Base-by-base conservation (phyloP, 2,888 invertebrate species). In the Hypolimnas misippus region DNA sequence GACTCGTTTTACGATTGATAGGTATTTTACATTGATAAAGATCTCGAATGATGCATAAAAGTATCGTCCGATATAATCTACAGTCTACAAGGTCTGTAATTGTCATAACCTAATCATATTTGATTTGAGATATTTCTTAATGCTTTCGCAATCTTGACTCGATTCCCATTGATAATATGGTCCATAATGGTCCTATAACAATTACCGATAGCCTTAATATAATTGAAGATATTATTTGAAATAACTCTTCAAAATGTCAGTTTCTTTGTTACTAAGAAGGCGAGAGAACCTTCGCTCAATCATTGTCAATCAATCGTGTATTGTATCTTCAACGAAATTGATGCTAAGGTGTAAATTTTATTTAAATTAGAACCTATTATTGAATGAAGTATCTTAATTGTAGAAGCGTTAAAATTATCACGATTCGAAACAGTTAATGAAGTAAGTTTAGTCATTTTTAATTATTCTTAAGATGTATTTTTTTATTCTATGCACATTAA, bases 221-320 rank as follows among this genome's bases (percentile, higher is more conserved):
- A 42, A 42, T 42, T 42, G 19, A 42, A 3, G 17, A 17, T 42
- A 42, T 17, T 42, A 17, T 19, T 42, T 17, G 16, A 42, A 42
- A 42, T 42, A 10, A 16, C 17, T 19, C 17, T 17, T 42, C 42
- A 42, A 42, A 42, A 17, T 17, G 16, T 42, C 3, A 42, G 42
- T 19, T 16, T 42, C 42, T 17, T 42, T 42, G 42, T 42, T 42
- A 17, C 2, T 10, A 17, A n/a, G n/a, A n/a, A n/a, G n/a, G n/a
- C n/a, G n/a, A n/a, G n/a, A 42, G 42, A 42, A 42, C 42, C 42
- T 42, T 42, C 42, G 42, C 2, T 17, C 42, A n/a, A 42, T 19
- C 17, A 17, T 3, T 16, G 42, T 42, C 42, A 42, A 42, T 42
- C 42, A 42, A 42, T 3, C 17, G 16, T 16, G 16, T 42, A 10